Conservation (phyloP, 2,113 vertebrate genomes). For the Centrocercus urophasianus region DNA sequence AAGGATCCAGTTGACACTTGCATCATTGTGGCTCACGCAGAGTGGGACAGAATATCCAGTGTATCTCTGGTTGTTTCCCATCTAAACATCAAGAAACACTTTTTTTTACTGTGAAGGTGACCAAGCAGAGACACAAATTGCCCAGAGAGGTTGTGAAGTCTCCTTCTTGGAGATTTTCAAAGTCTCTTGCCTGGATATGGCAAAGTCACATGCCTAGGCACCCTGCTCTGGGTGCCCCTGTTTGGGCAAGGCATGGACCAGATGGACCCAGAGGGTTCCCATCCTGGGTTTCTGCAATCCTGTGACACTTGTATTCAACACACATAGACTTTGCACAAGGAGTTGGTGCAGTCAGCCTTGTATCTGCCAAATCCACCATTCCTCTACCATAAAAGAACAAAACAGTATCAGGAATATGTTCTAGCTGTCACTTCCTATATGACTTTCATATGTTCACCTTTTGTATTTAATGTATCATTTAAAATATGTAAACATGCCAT, state of each 20-base stretch:
- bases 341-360: background rate
- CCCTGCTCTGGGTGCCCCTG: background rate
- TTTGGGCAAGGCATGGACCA: accelerated
- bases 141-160: background rate
- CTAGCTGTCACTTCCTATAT: background rate
- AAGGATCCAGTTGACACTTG: background rate
- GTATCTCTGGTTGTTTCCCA: background rate
- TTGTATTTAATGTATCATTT: background rate
- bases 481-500: background rate
- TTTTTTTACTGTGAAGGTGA: background rate
- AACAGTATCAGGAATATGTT: background rate
- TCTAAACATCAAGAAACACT: background rate
- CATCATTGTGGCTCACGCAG: background rate
- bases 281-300: background rate
- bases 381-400: background rate
- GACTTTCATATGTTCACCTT: background rate
- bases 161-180: background rate
- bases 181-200: accelerated
- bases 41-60: background rate
- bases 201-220: background rate
- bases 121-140: background rate
- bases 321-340: background rate
- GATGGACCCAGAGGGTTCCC: background rate
- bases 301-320: background rate
- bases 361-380: background rate